Evolutionary conservation across 1,140 invertebrate genomes (phyloP).

Genomic region (Laupala kohalensis): DNA sequence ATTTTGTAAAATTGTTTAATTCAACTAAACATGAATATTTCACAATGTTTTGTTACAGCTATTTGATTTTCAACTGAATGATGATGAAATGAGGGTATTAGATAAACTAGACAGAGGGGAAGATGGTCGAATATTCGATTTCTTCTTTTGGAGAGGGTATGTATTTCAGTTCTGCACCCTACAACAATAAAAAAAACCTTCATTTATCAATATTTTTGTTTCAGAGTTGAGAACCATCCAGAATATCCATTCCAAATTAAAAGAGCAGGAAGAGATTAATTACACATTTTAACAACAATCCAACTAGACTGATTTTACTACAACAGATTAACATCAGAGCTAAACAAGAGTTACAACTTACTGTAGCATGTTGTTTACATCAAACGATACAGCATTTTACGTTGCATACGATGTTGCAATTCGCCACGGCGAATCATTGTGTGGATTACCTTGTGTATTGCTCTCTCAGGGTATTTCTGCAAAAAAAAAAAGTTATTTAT

Average conservation of each 20-base stretch:
- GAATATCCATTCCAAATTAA: slow-evolving; percentile 39
- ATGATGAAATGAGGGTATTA: slow-evolving; percentile 1
- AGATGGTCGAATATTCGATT: slow-evolving; percentile 7
- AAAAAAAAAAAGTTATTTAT: not conserved
- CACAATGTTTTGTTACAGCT: slow-evolving; percentile 5
- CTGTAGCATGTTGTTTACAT: slow-evolving; percentile 32
- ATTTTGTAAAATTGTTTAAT: not conserved
- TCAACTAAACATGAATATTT: not conserved
- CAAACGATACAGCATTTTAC: slow-evolving; percentile 92
- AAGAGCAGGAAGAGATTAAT: not conserved
- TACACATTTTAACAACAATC: not conserved
- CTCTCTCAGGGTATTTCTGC: slow-evolving; percentile 76
- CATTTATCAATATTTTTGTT: slow-evolving; percentile 6
- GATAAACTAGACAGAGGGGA: slow-evolving; percentile 3
- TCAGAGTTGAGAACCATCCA: slow-evolving; percentile 36
- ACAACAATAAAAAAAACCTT: not conserved
- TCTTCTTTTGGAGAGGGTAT: slow-evolving; percentile 10
- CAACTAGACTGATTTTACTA: too few relatives aligned
- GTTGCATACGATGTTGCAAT: slow-evolving; percentile 86
- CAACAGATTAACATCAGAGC: not conserved
- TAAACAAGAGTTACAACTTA: not conserved
- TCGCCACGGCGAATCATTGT: slow-evolving; percentile 91
- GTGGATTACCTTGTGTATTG: slow-evolving; percentile 80
- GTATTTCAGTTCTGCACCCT: not conserved
- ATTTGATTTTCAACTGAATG: slow-evolving; percentile 11